Evolutionary conservation across 2,113 vertebrate genomes (phyloP).

Genomic region (Cinclus cinclus): DNA sequence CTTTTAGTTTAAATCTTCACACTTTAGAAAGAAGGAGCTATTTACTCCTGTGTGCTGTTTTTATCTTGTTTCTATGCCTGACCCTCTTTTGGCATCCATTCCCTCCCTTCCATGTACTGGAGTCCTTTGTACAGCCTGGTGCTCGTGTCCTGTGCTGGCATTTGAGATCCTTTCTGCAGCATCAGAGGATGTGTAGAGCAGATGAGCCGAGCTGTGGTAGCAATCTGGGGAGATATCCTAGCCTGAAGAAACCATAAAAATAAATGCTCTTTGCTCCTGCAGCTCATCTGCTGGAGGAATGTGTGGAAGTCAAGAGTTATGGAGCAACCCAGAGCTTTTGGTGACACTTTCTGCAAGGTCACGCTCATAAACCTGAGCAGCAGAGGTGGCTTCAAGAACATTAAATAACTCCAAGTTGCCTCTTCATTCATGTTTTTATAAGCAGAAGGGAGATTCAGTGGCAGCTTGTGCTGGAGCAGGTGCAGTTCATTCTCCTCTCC

Average conservation of each 20-base stretch:
- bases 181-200: background rate
- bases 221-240: background rate
- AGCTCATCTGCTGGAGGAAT: background rate
- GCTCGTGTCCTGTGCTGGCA: background rate
- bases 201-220: background rate
- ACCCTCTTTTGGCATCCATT: background rate
- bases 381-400: background rate
- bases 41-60: background rate
- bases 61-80: background rate
- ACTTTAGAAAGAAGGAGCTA: background rate
- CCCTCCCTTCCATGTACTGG: no score
- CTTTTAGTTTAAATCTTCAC: background rate
- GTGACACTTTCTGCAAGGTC: background rate
- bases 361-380: background rate
- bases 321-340: fast-evolving
- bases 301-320: background rate
- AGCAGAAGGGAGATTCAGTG: background rate
- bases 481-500: background rate
- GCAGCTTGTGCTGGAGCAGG: background rate
- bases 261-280: background rate
- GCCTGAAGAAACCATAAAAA: background rate
- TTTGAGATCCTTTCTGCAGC: background rate
- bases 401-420: background rate
- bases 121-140: background rate
- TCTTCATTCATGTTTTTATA: background rate